These are phyloP conservation scores for Papilio demoleus DNA, from an alignment of 2,888 invertebrate species.

Conservation along the genomic window DNA sequence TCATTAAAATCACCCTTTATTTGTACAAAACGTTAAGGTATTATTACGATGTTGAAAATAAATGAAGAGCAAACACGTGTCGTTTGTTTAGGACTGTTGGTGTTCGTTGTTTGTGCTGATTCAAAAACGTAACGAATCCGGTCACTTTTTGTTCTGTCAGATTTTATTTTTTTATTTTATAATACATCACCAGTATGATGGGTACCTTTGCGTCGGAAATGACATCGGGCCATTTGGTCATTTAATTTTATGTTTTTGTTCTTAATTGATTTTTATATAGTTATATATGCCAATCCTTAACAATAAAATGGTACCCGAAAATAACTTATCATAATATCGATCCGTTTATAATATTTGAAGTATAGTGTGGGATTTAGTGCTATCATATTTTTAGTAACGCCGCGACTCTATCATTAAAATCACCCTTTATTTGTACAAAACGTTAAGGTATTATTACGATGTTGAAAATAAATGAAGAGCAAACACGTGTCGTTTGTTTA, in stretches of 20 bases:
- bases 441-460: constrained; percentile 38
- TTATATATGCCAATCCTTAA: no score
- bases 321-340: no score
- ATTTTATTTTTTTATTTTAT: neutral
- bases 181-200: no score
- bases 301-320: no score
- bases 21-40: constrained; percentile 33
- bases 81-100: constrained; percentile 44
- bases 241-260: no score
- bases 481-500: constrained; percentile 43
- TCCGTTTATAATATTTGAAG: neutral
- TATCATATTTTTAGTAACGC: neutral
- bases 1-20: constrained; percentile 14
- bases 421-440: constrained; percentile 28
- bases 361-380: neutral
- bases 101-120: constrained; percentile 31
- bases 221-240: no score
- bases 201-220: no score
- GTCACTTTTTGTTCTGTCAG: no score
- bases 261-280: no score
- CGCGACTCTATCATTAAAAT: neutral
- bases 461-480: constrained; percentile 38
- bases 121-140: no score
- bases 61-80: constrained; percentile 38
- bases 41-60: constrained; percentile 38